Conservation (phyloP, 2,888 invertebrate genomes). For the Ethmia dodecea region DNA sequence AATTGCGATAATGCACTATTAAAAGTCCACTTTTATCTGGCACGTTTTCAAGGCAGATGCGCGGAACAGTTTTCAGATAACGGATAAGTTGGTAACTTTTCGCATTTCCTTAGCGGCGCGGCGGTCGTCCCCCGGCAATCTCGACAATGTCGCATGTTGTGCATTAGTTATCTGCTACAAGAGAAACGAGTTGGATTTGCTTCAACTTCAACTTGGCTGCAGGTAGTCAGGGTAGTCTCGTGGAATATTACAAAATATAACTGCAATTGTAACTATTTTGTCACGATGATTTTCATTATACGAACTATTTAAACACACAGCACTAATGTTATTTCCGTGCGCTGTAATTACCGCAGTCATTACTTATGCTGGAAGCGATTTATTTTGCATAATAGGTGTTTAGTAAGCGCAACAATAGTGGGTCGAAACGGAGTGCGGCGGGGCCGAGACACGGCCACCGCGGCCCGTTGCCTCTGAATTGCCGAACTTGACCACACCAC, state of each 20-base stretch:
- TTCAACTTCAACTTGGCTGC: conserved; percentile 10
- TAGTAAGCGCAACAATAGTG: conserved; percentile 48
- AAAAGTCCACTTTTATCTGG: conserved; percentile 56
- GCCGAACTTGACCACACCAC: conserved; percentile 54
- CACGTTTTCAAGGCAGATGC: conserved; percentile 63
- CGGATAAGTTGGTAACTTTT: conserved; percentile 66
- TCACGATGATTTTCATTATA: conserved; percentile 12
- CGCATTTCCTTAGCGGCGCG: conserved; percentile 52
- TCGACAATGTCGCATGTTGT: conserved; percentile 45
- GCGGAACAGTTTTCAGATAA: conserved; percentile 55
- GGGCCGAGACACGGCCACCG: conserved; percentile 33
- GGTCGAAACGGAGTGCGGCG: conserved; percentile 46
- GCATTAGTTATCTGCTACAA: conserved; percentile 46
- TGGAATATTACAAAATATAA: conserved; percentile 15
- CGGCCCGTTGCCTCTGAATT: conserved; percentile 46
- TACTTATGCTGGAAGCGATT: conserved; percentile 53
- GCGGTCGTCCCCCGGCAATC: conserved; percentile 22
- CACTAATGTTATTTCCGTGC: conserved; percentile 9
- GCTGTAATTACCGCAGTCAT: conserved; percentile 47
- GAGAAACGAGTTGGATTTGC: conserved; percentile 43
- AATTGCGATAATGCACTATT: conserved; percentile 25
- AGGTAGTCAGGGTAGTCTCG: conserved; percentile 13
- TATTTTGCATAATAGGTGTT: conserved; percentile 62
- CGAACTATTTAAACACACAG: conserved; percentile 12
- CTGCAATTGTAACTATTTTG: conserved; percentile 12